These are phyloP conservation scores for Zelostemma sp. DNA, from an alignment of 1,140 invertebrate genomes.

Conservation along the genomic window DNA sequence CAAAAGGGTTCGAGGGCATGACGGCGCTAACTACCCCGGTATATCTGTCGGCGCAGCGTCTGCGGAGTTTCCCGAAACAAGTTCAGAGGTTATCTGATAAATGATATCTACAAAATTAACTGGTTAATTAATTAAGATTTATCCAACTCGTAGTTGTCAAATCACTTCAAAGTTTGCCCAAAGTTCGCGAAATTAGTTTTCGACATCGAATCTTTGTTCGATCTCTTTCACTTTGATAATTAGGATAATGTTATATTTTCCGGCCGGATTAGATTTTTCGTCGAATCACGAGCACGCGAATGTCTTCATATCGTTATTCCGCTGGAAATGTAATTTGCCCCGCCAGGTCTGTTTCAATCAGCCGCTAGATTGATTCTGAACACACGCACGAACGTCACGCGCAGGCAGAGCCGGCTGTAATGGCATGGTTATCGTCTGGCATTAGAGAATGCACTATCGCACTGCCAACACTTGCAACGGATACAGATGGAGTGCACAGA, in stretches of 20 bases:
- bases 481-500: not conserved
- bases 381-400: conserved; percentile 46
- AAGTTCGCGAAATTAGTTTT: conserved; percentile 3
- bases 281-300: conserved; percentile 36
- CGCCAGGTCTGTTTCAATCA: conserved; percentile 46
- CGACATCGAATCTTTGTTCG: not conserved
- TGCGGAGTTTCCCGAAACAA: conserved; percentile 48
- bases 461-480: conserved; percentile 35
- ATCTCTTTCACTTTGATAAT: not conserved
- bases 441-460: conserved; percentile 36
- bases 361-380: conserved; percentile 42
- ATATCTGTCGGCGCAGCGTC: conserved; percentile 53
- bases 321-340: conserved; percentile 45
- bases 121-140: conserved; percentile 61
- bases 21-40: conserved; percentile 58
- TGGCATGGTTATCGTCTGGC: conserved; percentile 41
- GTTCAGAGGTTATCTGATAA: conserved; percentile 58
- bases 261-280: conserved; percentile 26
- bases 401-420: conserved; percentile 39
- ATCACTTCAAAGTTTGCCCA: conserved; percentile 27
- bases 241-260: conserved; percentile 3
- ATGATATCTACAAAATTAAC: conserved; percentile 58
- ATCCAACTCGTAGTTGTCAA: conserved; percentile 31
- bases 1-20: conserved; percentile 52
- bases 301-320: conserved; percentile 40